Percentiles rank a stretch among this genome's conserved stretches.
These are phyloP conservation scores for Perognathus longimembris DNA, from an alignment of 2,113 vertebrate species.

Conservation along the genomic window DNA sequence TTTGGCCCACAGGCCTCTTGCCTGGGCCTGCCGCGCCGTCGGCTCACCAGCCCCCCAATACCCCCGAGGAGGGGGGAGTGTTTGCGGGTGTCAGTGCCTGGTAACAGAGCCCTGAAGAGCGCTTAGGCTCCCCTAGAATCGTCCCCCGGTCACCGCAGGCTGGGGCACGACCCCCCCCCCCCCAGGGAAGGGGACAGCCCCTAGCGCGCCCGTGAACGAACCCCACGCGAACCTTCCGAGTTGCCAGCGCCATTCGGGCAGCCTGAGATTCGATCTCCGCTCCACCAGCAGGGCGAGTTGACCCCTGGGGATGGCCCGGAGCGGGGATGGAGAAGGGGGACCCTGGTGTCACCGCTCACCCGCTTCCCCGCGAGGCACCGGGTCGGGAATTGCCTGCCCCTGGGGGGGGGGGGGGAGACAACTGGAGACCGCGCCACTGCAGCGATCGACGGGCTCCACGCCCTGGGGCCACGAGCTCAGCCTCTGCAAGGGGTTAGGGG, in stretches of 20 bases:
- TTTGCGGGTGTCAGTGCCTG: conserved; percentile 81
- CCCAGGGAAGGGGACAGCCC: too few relatives aligned
- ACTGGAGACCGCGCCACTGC: too few relatives aligned
- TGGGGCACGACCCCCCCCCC: too few relatives aligned
- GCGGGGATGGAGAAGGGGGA: rapidly evolving
- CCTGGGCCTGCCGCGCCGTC: conserved; percentile 86
- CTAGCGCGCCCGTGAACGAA: neutral
- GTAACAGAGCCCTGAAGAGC: neutral
- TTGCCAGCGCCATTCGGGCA: rapidly evolving
- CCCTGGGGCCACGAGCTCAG: neutral
- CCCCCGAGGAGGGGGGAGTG: too few relatives aligned
- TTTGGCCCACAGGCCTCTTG: conserved; percentile 87
- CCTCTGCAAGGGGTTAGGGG: too few relatives aligned
- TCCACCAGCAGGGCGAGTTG: too few relatives aligned
- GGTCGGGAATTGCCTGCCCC: too few relatives aligned
- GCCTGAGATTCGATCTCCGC: rapidly evolving
- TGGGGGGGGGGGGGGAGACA: too few relatives aligned
- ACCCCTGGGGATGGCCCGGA: too few relatives aligned
- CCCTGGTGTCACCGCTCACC: neutral
- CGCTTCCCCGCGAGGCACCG: rapidly evolving
- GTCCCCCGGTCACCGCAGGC: neutral
- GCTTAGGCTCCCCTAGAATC: too few relatives aligned
- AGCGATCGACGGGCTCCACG: neutral
- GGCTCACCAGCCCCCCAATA: conserved; percentile 87
- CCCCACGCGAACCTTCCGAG: neutral